phyloP scores from a whole-genome alignment of 1,140 invertebrate genomes.

The Drosophila truncata region DNA sequence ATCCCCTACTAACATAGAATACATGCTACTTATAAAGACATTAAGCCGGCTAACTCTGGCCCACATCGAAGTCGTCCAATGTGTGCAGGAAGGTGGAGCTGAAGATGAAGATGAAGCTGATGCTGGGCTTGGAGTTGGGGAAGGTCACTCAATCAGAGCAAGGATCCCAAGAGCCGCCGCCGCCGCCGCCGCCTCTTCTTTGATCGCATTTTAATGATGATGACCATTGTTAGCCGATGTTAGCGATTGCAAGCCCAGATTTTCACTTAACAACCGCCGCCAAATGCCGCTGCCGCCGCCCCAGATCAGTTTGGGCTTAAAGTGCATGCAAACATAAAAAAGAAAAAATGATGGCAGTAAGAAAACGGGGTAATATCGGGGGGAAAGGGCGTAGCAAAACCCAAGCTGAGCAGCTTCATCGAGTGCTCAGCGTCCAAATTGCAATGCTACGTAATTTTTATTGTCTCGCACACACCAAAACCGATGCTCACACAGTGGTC shows the following conservation, averaged over 20 bases:
- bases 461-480: slow-evolving; percentile 63
- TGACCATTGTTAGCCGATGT: slow-evolving; percentile 84
- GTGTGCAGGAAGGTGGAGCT: slow-evolving; percentile 14
- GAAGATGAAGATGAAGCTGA: not conserved
- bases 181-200: slow-evolving; percentile 47
- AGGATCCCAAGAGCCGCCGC: slow-evolving; percentile 36
- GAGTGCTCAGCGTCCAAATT: slow-evolving; percentile 62
- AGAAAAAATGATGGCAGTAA: slow-evolving; percentile 43
- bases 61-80: slow-evolving; percentile 38
- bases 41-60: slow-evolving; percentile 69
- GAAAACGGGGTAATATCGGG: not conserved
- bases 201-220: slow-evolving; percentile 85
- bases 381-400: not conserved
- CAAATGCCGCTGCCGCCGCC: slow-evolving; percentile 46
- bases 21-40: slow-evolving; percentile 79
- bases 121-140: slow-evolving; percentile 22
- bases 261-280: slow-evolving; percentile 78
- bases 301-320: slow-evolving; percentile 48
- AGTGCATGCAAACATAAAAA: slow-evolving; percentile 77
- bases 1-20: slow-evolving; percentile 19
- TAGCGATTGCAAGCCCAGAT: slow-evolving; percentile 80
- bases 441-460: slow-evolving; percentile 70
- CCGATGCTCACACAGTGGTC: slow-evolving; percentile 56
- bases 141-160: slow-evolving; percentile 74
- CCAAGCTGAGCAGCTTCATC: slow-evolving; percentile 40